Evolutionary conservation across 2,113 vertebrate genomes (phyloP).

Genomic region (Apus apus): DNA sequence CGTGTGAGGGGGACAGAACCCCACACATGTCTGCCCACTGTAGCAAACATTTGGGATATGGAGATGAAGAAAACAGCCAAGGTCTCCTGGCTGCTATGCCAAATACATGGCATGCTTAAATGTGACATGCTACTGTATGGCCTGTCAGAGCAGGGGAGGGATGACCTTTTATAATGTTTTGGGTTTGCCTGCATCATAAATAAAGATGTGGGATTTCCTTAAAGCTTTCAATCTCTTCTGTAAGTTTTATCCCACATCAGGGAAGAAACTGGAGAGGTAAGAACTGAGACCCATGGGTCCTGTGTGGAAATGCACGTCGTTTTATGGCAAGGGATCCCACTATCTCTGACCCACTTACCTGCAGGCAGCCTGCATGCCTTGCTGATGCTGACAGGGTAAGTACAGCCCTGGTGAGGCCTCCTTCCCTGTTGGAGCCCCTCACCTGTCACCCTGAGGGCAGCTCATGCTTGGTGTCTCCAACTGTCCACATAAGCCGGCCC

Average conservation of each 20-base stretch:
- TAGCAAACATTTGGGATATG: neutral
- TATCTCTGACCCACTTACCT: constrained; percentile 38
- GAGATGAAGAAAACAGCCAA: neutral
- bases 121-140: accelerated
- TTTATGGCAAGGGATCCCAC: neutral
- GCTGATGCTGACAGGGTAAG: neutral
- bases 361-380: constrained; percentile 11
- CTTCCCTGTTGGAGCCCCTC: constrained; percentile 42
- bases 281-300: neutral
- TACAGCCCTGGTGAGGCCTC: constrained; percentile 42
- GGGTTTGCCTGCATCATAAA: neutral
- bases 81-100: neutral
- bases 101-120: accelerated
- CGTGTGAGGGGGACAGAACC: neutral
- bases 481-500: constrained; percentile 5
- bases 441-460: constrained; percentile 57
- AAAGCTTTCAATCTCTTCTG: neutral
- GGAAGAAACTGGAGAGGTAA: neutral
- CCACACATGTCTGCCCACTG: accelerated
- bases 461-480: constrained; percentile 52
- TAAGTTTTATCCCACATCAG: neutral
- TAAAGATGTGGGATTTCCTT: neutral
- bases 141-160: neutral
- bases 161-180: neutral
- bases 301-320: neutral